Evolutionary conservation across 2,888 invertebrate genomes (phyloP).

Genomic region (Pemphredon lugubris): DNA sequence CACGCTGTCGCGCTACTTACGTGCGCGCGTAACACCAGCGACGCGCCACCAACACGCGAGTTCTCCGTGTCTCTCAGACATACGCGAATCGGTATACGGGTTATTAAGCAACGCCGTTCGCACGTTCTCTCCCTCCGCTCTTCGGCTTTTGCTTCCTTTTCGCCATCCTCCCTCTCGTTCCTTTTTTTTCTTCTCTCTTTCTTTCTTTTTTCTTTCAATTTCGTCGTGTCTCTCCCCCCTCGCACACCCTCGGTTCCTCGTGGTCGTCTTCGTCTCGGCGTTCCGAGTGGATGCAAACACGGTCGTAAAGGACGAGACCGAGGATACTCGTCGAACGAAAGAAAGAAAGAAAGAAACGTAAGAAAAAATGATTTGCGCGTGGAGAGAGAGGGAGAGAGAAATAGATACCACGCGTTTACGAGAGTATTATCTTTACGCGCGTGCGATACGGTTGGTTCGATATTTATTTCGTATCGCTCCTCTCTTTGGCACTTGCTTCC

Average conservation of each 20-base stretch:
- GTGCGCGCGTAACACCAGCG: not conserved
- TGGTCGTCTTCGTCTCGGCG: slow-evolving; percentile 47
- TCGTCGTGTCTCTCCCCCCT: slow-evolving; percentile 45
- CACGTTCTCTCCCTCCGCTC: slow-evolving; percentile 63
- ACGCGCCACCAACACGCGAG: slow-evolving; percentile 28
- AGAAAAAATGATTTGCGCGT: slow-evolving; percentile 18
- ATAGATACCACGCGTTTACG: too few species aligned
- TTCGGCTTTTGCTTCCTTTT: slow-evolving; percentile 37
- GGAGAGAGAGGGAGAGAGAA: slow-evolving; percentile 46
- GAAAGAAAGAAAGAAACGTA: not conserved
- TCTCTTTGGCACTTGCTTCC: too few species aligned
- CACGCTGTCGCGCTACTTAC: not conserved
- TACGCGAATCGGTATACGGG: slow-evolving; percentile 65
- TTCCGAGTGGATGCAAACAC: slow-evolving; percentile 62
- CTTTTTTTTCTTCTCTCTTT: slow-evolving; percentile 35
- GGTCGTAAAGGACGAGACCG: slow-evolving; percentile 64
- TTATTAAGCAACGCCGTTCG: slow-evolving; percentile 76
- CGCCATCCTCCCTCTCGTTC: slow-evolving; percentile 16
- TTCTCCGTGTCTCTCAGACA: slow-evolving; percentile 40
- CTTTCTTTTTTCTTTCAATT: slow-evolving; percentile 31
- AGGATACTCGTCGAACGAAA: slow-evolving; percentile 23
- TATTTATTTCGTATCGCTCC: too few species aligned
- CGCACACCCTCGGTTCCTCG: too few species aligned
- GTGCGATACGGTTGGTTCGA: too few species aligned
- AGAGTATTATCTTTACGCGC: too few species aligned